Base-by-base conservation (phyloP, 2,888 invertebrate species). In the Ptychoptera contaminata region DNA sequence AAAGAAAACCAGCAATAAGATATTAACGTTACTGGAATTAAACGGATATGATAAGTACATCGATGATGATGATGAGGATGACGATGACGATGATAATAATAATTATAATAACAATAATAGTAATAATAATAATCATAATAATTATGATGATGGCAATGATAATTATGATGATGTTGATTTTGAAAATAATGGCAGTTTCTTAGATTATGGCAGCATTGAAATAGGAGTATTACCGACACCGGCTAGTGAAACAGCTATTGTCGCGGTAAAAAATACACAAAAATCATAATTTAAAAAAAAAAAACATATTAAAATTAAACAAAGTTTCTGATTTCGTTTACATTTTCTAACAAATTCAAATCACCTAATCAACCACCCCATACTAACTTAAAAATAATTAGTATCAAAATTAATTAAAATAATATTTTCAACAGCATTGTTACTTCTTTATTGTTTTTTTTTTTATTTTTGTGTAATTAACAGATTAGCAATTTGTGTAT, bases 191-290 rank as follows among this genome's bases (percentile, higher is more conserved):
- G 60, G 56, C 54, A 59, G 55, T 23, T 23, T 23, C 56, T 57
- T 58, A 57, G 58, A 58, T 58, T 61, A 58, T 56, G 60, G 56
- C 54, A 59, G 55, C 56, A 58, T 63, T 56, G 60, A 59, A 57
- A 62, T 66, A 56, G 65, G 65, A 55, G 65, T 64, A 53, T 59
- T 66, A 57, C 65, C 65, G 51, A 65, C 65, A 54, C 65, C 65
- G 57, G 65, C 65, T 56, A 63, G 63, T 57, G 65, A 64, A 55
- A 63, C 62, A 55, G 62, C 65, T 56, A 57, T 59, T 63, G 62
- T 65, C 62, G 65, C 65, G 65, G 65, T 66, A 66, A 65, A 60
- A 50, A 46, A 48, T 44, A 48, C 49, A 47, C 49, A 45, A 46
- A 48, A 46, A 47, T 46, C 47, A 47, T 46, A 51, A 50, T 49